A percentile compares a stretch with the other conserved stretches of the same genome.
Conservation (phyloP, 2,113 vertebrate genomes). For the Pseudonaja textilis region DNA sequence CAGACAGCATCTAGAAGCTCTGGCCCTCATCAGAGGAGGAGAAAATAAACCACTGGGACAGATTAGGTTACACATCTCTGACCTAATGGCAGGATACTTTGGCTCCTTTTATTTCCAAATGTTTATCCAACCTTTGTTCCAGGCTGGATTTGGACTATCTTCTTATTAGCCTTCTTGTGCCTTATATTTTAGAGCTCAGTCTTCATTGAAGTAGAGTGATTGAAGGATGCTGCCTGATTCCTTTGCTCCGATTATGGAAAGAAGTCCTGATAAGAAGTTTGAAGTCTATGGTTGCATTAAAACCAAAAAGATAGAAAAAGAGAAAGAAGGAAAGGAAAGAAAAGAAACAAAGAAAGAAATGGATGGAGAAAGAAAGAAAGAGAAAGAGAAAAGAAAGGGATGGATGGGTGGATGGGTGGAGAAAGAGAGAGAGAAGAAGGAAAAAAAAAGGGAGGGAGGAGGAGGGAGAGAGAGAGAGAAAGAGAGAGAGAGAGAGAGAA, state of each 20-base stretch:
- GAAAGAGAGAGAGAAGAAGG: too few species aligned
- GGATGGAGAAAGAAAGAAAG: too few species aligned
- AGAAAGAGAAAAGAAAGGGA: too few species aligned
- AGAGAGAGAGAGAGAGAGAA: too few species aligned
- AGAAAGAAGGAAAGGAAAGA: too few species aligned
- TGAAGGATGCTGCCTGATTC: background rate
- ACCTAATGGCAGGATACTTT: background rate
- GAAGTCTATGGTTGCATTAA: background rate
- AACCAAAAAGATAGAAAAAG: background rate
- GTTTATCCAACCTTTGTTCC: background rate
- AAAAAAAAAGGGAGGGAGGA: too few species aligned
- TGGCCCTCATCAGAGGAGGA: background rate
- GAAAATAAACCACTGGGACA: background rate
- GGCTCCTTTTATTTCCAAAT: background rate
- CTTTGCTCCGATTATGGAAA: background rate
- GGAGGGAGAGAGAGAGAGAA: too few species aligned
- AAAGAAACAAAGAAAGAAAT: too few species aligned
- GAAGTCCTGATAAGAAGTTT: background rate
- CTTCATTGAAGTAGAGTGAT: background rate
- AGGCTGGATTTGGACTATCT: background rate
- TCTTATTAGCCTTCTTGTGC: background rate
- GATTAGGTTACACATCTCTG: background rate
- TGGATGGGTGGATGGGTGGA: too few species aligned
- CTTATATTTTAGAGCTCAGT: background rate
- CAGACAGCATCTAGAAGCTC: background rate